These are phyloP conservation scores for Tachysurus fulvidraco DNA, from an alignment of 2,113 vertebrate genomes.

Conservation along the genomic window DNA sequence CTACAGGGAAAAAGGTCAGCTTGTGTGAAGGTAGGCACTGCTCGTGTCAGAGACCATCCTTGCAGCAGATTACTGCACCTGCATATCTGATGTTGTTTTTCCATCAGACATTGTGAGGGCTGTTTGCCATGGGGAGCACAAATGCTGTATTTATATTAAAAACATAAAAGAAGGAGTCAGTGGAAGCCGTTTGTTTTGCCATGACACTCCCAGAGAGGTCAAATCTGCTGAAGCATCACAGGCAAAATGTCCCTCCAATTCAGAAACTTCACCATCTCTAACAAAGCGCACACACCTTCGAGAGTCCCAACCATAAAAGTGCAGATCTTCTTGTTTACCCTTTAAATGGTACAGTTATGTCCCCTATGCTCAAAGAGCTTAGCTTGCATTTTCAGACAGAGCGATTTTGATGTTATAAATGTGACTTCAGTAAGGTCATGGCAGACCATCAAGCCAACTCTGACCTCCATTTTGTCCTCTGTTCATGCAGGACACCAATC, in stretches of 20 bases:
- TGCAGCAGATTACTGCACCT: slow-evolving; percentile 1
- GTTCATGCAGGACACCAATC: not conserved
- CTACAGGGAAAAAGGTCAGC: not conserved
- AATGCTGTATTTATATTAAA: slow-evolving; percentile 67
- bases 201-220: slow-evolving; percentile 53
- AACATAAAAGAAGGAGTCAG: slow-evolving; percentile 60
- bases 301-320: slow-evolving; percentile 32
- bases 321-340: slow-evolving; percentile 45
- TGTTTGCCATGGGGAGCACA: slow-evolving; percentile 38
- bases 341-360: slow-evolving; percentile 34
- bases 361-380: slow-evolving; percentile 29
- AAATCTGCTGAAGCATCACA: slow-evolving; percentile 70
- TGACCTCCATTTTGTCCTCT: slow-evolving; percentile 27
- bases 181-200: slow-evolving; percentile 52
- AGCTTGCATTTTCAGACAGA: slow-evolving; percentile 27
- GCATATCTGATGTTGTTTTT: slow-evolving; percentile 30
- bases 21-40: not conserved
- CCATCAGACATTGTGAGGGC: slow-evolving; percentile 24
- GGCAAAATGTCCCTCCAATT: slow-evolving; percentile 30
- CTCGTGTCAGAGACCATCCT: slow-evolving; percentile 3
- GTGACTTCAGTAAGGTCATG: slow-evolving; percentile 14
- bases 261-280: slow-evolving; percentile 24
- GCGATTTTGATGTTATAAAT: not conserved
- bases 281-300: slow-evolving; percentile 1
- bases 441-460: not conserved